Conservation (phyloP, 2,113 vertebrate genomes). For the Chaetura pelagica region DNA sequence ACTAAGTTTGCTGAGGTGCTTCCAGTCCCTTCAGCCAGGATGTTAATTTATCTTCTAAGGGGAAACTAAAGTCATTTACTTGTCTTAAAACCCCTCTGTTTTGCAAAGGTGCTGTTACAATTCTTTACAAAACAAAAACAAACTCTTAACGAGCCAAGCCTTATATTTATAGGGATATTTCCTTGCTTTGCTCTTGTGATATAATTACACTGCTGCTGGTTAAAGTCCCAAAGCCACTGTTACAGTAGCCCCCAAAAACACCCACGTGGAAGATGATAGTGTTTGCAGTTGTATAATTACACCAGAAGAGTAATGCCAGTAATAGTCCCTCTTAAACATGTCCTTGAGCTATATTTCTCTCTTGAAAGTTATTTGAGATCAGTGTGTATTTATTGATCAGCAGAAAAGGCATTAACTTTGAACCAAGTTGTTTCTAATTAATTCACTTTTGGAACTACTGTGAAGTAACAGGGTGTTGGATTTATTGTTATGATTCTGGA, state of each 20-base stretch:
- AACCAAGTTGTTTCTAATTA: constrained; percentile 8
- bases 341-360: constrained; percentile 19
- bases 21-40: not conserved
- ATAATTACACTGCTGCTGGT: not conserved
- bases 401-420: not conserved
- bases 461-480: not conserved
- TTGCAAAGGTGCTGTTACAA: not conserved
- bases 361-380: constrained; percentile 13
- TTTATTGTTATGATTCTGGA: not conserved
- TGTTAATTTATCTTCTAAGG: not conserved
- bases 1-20: not conserved
- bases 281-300: constrained; percentile 15
- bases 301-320: not conserved
- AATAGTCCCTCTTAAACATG: not conserved
- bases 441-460: not conserved
- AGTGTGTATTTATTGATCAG: constrained; percentile 20
- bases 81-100: not conserved
- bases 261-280: not conserved
- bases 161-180: not conserved
- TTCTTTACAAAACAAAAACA: not conserved
- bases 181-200: not conserved
- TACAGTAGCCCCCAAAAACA: not conserved
- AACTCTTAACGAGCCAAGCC: not conserved
- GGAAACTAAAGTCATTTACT: not conserved
- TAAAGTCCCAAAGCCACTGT: not conserved